Conservation (phyloP, 2,113 vertebrate species). For the Thalassarche chlororhynchos region DNA sequence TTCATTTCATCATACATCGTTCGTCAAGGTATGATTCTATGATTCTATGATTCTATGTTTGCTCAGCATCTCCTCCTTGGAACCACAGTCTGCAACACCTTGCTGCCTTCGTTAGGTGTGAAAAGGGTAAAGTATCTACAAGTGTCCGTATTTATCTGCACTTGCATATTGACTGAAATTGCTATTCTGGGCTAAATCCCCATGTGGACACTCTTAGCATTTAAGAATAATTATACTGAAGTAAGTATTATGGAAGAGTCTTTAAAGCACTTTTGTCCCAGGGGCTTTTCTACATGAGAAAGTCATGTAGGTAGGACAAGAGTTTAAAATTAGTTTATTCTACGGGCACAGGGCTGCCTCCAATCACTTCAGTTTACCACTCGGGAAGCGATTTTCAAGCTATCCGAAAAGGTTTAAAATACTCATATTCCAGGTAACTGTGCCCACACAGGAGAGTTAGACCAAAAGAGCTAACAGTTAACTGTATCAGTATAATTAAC, state of each 20-base stretch:
- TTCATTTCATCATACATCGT: background rate
- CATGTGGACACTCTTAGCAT: background rate
- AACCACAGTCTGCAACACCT: background rate
- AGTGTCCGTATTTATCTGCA: background rate
- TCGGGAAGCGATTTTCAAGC: background rate
- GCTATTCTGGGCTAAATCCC: background rate
- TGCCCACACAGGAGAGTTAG: background rate
- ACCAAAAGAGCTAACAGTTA: background rate
- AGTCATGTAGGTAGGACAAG: background rate
- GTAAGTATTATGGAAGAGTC: background rate
- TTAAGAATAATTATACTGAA: conserved; percentile 26
- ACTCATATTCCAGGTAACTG: background rate
- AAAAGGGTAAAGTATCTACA: background rate
- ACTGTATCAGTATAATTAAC: background rate
- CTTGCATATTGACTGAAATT: background rate
- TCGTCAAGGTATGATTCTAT: background rate
- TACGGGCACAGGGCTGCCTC: background rate
- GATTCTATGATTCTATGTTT: too few species aligned
- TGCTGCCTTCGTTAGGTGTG: background rate
- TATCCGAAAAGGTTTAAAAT: conserved; percentile 13
- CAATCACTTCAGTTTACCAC: background rate
- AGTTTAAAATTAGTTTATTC: conserved; percentile 17
- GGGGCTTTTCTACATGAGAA: background rate
- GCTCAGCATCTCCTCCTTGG: background rate
- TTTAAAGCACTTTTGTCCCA: background rate